A percentile compares a stretch with the other conserved stretches of the same genome.
Conservation (phyloP, 1,140 invertebrate genomes). For the Zaprionus ghesquierei region DNA sequence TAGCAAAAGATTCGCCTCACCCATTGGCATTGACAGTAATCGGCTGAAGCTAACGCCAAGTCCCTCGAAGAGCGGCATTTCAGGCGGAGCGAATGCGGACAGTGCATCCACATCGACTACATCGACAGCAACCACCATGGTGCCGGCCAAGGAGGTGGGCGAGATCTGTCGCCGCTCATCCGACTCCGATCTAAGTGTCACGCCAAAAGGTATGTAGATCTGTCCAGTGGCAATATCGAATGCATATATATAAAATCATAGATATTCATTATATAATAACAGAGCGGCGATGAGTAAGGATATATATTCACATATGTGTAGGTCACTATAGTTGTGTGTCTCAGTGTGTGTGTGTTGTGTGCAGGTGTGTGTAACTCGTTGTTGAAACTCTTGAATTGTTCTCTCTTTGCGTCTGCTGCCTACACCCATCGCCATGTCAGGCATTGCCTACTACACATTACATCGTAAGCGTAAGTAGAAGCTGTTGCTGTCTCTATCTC, state of each 20-base stretch:
- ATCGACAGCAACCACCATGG: constrained; percentile 73
- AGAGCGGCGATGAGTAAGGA: constrained; percentile 1
- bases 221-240: neutral
- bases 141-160: constrained; percentile 56
- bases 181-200: constrained; percentile 95
- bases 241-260: neutral
- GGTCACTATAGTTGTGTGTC: constrained; percentile 2
- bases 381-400: constrained; percentile 60
- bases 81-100: constrained; percentile 61
- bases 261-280: neutral
- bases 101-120: constrained; percentile 68
- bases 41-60: constrained; percentile 71
- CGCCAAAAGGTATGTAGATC: constrained; percentile 91
- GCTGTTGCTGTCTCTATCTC: constrained; percentile 19
- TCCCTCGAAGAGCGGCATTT: constrained; percentile 73
- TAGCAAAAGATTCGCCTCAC: constrained; percentile 59
- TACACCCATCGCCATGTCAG: constrained; percentile 46
- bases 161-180: constrained; percentile 91
- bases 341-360: constrained; percentile 31
- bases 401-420: constrained; percentile 70
- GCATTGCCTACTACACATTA: constrained; percentile 56
- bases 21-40: constrained; percentile 49
- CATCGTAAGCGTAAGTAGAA: constrained; percentile 76
- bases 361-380: constrained; percentile 38
- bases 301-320: neutral